Conservation (phyloP, 2,888 invertebrate species). For the Parnassius smintheus region DNA sequence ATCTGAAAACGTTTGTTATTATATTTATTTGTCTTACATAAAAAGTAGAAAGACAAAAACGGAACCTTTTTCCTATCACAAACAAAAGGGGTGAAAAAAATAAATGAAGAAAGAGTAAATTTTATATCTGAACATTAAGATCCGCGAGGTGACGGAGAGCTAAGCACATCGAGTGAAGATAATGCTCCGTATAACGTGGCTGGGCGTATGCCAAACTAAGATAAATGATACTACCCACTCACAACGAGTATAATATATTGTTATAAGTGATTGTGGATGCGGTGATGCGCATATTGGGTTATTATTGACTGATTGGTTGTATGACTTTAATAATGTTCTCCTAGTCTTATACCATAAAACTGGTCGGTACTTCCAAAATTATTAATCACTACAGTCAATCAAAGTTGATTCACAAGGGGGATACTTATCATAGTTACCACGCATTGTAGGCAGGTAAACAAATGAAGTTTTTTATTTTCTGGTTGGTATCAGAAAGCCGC, state of each 20-base stretch:
- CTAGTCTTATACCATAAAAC: no score
- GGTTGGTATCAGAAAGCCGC: no score
- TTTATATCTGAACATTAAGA: constrained; percentile 19
- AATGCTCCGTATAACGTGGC: constrained; percentile 8
- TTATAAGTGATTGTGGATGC: constrained; percentile 11
- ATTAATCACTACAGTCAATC: no score
- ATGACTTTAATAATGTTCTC: no score
- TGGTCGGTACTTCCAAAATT: no score
- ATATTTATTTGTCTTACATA: constrained; percentile 17
- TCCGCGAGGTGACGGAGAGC: constrained; percentile 11
- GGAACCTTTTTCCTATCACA: constrained; percentile 13
- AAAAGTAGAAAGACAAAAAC: constrained; percentile 17
- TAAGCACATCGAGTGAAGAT: constrained; percentile 10
- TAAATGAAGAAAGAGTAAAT: constrained; percentile 9
- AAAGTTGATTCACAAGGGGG: no score
- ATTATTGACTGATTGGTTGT: no score
- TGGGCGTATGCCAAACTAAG: constrained; percentile 20
- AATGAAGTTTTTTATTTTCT: no score
- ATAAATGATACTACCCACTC: constrained; percentile 12
- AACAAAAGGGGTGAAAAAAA: constrained; percentile 13
- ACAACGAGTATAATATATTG: not conserved
- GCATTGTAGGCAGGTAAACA: no score
- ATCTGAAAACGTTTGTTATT: constrained; percentile 13
- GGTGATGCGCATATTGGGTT: not conserved
- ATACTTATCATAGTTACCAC: no score